Base-by-base conservation (phyloP, 2,797 vertebrate species). In the Leptatherina wallacei region DNA sequence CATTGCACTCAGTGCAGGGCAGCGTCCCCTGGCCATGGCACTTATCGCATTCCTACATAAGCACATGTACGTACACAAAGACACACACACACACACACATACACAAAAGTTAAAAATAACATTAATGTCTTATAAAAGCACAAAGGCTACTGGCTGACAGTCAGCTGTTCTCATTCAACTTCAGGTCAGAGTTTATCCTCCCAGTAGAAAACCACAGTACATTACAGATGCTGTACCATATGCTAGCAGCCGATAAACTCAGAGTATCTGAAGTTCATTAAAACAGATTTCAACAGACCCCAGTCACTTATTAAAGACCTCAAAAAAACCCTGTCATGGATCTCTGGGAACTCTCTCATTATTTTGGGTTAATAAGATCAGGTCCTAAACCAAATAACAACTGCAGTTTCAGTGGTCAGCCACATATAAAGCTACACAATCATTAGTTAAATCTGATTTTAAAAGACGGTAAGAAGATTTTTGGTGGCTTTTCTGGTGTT, bases 41-140 rank as follows among this genome's bases (percentile, higher is more conserved):
- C 65, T 0, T 65, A 29, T 78, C 49, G 69, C 91, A 93, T 1
- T 91, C 88, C 91, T 93, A 22, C 13, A 65, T 5, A 77, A 6
- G 69, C 42, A 73, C 38, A 59, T 22, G 75, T 22, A 74, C 18
- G 32, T 29, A 73, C 30, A 66, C 30, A 66, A 47, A 76, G 33
- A 70, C 24, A 27, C 24, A 27, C 24, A 27, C 24, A 27, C 24
- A 27, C 24, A 27, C 55, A 64, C 6, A 27, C 24, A 27, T 27
- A 27, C 24, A 64, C 0, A 13, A 30, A 0, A 56, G 40, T 72
- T 77, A 71, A 69, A 60, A 67, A 68, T 71, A 61, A 20, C 38
- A 35, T 42, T 16, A 65, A 3, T 13, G 24, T 65, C 32, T 75
- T 60, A 38, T 44, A 38, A n/a, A 65, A 5, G 33, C 13, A 44